Evolutionary conservation across 2,797 vertebrate genomes (phyloP), one percentile per base, ranked within the genome.

Genomic region (Diplodus sargus): DNA sequence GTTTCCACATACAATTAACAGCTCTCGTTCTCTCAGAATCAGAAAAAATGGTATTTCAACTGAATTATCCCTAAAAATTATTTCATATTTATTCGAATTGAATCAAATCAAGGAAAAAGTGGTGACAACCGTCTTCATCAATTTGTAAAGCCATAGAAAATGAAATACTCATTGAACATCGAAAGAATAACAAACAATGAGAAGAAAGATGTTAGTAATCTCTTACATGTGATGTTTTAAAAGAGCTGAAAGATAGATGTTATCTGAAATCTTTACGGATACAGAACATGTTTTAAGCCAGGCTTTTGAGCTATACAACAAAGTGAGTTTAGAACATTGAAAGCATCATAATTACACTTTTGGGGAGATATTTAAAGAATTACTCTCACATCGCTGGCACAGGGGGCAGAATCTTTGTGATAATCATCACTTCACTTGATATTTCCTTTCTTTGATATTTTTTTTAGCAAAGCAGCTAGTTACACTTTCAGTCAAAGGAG

Each of bases 391-490:
- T 78, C 47, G 5, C 25, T 65, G 43, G 16, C 52, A 53, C 53
- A 45, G 22, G 18, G 28, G 49, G 62, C 28, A 51, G 68, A 84
- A 83, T 81, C 45, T 86, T 83, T 80, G 20, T 74, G 47, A 53
- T 77, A 80, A 82, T 80, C 65, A 86, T 83, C 30, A 16, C 54
- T 52, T n/a, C 72, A 64, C 28, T 42, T 75, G 14, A 79, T 69
- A 49, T 77, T 75, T 76, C 14, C 13, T 60, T 70, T 83, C 52
- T 75, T 75, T 84, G 20, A 66, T 75, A 28, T n/a, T 13, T 45
- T 65, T 18, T 49, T 28, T 25, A 5, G 20, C n/a, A 16, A 53
- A 45, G 58, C 61, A 30, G 61, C 25, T 60, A 34, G 56, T 34
- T 69, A 17, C 11, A 65, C 11, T 56, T 57, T 79, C 60, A 74